Base-by-base conservation (phyloP, 2,888 invertebrate species). In the Notodonta ziczac region DNA sequence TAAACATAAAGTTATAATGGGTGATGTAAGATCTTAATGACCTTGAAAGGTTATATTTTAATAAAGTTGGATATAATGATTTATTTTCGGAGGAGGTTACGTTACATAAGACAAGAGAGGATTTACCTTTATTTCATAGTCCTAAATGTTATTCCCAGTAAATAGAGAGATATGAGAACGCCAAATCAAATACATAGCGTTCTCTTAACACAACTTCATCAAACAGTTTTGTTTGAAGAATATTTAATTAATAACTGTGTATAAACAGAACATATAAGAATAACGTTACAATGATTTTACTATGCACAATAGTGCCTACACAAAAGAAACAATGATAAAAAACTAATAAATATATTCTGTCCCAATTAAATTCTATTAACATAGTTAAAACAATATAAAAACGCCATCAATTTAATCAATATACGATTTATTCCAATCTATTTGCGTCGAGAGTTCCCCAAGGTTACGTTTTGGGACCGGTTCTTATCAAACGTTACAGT, bases 381-480 rank as follows among this genome's bases (percentile, higher is more conserved):
- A 42, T 42, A 42, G 12, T 42, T 9, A 42, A n/a, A 42, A 42
- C 58, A 59, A 59, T 52, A 44, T 62, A 61, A 64, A 7, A 61
- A 62, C 46, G 35, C 35, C 35, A 7, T 35, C 1, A 35, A 35
- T 35, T 35, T 35, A 60, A 58, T 63, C 42, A 68, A 50, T 50
- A 16, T 9, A 50, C 50, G 14, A 16, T 50, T 50, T 16, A 12
- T 16, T 50, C 4, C 50, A 16, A 16, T 50, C n/a, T 5, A 60
- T 67, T 62, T 67, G 58, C 61, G 56, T 54, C 46, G 12, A 62
- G 73, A 59, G 64, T 70, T 58, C 67, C 60, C 58, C 75, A 80
- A 78, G 77, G 77, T 63, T 68, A n/a, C 40, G 59, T 60, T 59
- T 60, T 67, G 32, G 66, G 70, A 65, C 80, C 77, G 68, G 76